These are phyloP conservation scores for Sebastes minor DNA, from an alignment of 2,797 vertebrate species.

Conservation along the genomic window DNA sequence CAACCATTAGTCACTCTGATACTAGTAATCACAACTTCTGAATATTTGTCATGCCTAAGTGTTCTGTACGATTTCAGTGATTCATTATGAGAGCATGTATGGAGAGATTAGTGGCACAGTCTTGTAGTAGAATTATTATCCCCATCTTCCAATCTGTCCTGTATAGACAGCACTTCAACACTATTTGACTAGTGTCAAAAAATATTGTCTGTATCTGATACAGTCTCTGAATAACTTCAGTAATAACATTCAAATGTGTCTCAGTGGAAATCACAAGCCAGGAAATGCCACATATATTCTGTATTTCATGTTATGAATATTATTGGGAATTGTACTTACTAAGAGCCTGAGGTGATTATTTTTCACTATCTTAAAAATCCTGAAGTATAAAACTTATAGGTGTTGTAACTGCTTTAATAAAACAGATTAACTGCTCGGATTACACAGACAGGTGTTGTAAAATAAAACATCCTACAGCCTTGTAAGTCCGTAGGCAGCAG, in stretches of 20 bases:
- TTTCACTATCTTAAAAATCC: conserved; percentile 8
- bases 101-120: conserved; percentile 3
- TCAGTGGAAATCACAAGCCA: not conserved
- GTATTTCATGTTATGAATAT: conserved; percentile 1
- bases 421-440: conserved; percentile 32
- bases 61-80: conserved; percentile 16
- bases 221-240: not conserved
- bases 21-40: conserved; percentile 21
- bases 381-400: conserved; percentile 17
- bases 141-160: not conserved
- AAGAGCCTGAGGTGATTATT: conserved; percentile 15
- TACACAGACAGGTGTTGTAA: conserved; percentile 32
- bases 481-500: conserved; percentile 17
- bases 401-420: conserved; percentile 34
- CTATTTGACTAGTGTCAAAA: conserved; percentile 15
- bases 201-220: not conserved
- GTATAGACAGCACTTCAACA: not conserved
- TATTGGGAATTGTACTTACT: not conserved
- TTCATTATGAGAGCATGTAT: conserved; percentile 20
- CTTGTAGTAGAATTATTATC: conserved; percentile 1
- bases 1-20: conserved; percentile 15
- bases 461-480: conserved; percentile 47
- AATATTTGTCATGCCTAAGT: conserved; percentile 33
- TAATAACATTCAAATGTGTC: conserved; percentile 8
- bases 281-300: not conserved